A percentile compares a stretch with the other conserved stretches of the same genome.
These are phyloP conservation scores for Nycticebus coucang DNA, from an alignment of 2,113 vertebrate species.

Conservation along the genomic window DNA sequence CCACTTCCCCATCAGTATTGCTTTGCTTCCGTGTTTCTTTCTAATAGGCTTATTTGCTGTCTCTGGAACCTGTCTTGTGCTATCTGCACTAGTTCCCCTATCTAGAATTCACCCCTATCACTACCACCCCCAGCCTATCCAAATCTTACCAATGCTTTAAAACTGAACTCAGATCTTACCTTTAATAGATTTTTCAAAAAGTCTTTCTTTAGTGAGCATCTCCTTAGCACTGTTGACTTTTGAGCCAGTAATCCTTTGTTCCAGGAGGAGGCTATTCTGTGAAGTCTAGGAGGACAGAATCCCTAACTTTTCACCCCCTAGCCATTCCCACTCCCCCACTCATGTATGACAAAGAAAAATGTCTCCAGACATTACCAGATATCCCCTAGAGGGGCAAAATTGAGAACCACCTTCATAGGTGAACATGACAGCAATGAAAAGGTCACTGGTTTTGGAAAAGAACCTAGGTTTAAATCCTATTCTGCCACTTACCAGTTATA, in stretches of 20 bases:
- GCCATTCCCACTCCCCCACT: no score
- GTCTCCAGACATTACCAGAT: slow-evolving; percentile 10
- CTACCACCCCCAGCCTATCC: not conserved
- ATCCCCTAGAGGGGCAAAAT: not conserved
- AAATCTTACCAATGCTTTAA: not conserved
- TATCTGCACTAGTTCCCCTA: not conserved
- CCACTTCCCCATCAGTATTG: not conserved
- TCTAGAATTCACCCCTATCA: not conserved
- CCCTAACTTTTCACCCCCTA: not conserved
- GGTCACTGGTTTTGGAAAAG: slow-evolving; percentile 15
- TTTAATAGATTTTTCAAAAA: not conserved
- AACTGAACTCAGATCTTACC: slow-evolving; percentile 12
- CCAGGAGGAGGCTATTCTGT: not conserved
- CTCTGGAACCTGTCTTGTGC: not conserved
- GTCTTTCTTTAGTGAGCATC: not conserved
- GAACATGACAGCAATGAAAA: not conserved
- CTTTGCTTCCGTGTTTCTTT: slow-evolving; percentile 24
- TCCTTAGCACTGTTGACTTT: not conserved
- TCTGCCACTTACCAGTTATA: not conserved
- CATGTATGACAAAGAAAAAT: slow-evolving; percentile 13
- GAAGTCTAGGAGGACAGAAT: not conserved
- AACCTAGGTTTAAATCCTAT: slow-evolving; percentile 21
- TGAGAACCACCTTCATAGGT: not conserved
- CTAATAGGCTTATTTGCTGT: not conserved
- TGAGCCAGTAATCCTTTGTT: not conserved